These are phyloP conservation scores for Chroicocephalus ridibundus DNA, from an alignment of 2,113 vertebrate genomes.

Conservation along the genomic window DNA sequence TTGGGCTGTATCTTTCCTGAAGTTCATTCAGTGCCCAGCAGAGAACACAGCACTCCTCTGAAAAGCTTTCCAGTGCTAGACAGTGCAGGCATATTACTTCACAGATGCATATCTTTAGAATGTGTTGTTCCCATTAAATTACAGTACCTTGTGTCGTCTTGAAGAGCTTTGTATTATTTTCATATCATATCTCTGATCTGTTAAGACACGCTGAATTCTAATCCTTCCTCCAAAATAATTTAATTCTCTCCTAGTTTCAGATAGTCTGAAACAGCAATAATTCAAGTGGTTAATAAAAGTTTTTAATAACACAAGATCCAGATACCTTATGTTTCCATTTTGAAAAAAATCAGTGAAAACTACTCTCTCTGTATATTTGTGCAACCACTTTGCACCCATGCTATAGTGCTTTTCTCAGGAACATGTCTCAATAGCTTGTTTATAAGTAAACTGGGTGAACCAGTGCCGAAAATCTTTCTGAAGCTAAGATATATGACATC, in stretches of 20 bases:
- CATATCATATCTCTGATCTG: background rate
- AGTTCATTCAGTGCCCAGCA: background rate
- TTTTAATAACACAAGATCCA: background rate
- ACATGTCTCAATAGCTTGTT: background rate
- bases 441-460: background rate
- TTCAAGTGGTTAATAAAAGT: background rate
- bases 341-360: background rate
- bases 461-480: background rate
- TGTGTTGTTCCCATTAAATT: background rate
- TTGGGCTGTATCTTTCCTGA: background rate
- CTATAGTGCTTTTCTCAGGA: background rate
- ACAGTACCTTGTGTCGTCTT: background rate
- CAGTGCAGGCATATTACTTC: background rate
- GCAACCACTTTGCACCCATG: background rate
- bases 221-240: background rate
- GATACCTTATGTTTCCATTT: background rate
- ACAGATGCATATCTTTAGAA: background rate
- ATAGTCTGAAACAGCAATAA: background rate
- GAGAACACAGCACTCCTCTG: background rate
- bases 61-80: background rate
- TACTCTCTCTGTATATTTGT: background rate
- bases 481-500: background rate
- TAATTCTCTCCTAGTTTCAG: background rate
- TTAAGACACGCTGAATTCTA: background rate
- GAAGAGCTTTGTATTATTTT: background rate